Conservation (phyloP, 2,113 vertebrate genomes). For the Probosciger aterrimus region DNA sequence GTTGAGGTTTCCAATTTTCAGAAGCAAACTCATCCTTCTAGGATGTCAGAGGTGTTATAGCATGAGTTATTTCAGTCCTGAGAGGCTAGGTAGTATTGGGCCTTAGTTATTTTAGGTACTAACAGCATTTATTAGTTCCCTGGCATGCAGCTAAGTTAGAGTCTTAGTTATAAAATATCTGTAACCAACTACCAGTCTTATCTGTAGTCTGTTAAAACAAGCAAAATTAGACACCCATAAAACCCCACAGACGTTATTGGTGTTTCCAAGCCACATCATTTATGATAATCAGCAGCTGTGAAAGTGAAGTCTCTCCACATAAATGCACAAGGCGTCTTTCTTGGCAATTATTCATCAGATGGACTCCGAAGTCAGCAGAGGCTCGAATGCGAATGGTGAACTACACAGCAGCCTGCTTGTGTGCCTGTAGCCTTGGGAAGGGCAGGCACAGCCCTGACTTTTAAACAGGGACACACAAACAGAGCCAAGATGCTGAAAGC, state of each 20-base stretch:
- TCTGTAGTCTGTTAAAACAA: background rate
- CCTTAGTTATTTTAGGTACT: background rate
- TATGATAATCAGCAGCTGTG: constrained; percentile 6
- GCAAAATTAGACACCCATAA: background rate
- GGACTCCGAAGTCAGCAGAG: background rate
- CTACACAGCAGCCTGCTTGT: constrained; percentile 1
- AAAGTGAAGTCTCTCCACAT: background rate
- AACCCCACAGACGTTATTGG: background rate
- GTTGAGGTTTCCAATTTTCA: background rate
- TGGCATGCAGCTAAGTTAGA: background rate
- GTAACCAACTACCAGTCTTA: background rate
- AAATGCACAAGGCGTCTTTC: background rate
- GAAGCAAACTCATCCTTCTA: background rate
- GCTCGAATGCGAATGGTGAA: background rate
- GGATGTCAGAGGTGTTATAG: background rate
- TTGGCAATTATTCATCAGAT: background rate
- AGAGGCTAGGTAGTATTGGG: background rate
- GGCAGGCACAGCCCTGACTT: background rate
- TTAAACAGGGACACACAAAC: constrained; percentile 7
- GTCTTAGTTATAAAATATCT: background rate
- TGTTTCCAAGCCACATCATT: background rate
- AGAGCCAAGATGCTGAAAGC: constrained; percentile 47
- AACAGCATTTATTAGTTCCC: background rate
- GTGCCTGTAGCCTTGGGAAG: background rate
- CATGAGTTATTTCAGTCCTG: background rate